Percentiles rank a stretch among this genome's conserved stretches.
Conservation (phyloP, 2,888 invertebrate species). For the Acrocyrtus sp. region DNA sequence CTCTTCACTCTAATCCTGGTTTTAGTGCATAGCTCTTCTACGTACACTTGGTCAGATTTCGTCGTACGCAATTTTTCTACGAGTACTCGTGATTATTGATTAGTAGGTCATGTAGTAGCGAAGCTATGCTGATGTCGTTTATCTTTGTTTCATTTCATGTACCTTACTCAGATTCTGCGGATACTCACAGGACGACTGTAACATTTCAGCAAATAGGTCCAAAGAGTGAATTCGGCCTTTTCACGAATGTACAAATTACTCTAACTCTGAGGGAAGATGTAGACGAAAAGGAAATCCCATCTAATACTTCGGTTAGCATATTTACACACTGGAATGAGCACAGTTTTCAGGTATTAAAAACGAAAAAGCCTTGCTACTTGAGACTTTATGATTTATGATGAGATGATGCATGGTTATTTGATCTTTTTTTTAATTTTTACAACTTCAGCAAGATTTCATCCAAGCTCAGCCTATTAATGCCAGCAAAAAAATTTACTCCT, state of each 20-base stretch:
- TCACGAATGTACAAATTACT: slow-evolving; percentile 26
- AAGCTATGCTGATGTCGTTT: too few relatives aligned
- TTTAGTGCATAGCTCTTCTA: too few relatives aligned
- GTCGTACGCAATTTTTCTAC: too few relatives aligned
- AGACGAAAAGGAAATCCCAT: background rate
- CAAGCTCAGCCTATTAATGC: background rate
- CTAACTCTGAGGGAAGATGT: slow-evolving; percentile 23
- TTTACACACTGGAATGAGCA: slow-evolving; percentile 10
- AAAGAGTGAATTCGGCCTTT: slow-evolving; percentile 28
- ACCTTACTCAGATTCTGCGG: background rate
- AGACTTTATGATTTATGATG: too few relatives aligned
- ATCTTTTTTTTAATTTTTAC: background rate
- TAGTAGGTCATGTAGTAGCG: too few relatives aligned
- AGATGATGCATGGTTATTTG: too few relatives aligned
- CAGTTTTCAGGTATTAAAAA: slow-evolving; percentile 7
- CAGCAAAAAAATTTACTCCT: slow-evolving; percentile 8
- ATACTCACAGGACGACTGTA: background rate
- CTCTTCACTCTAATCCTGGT: too few relatives aligned
- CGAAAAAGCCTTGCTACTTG: too few relatives aligned
- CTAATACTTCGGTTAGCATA: slow-evolving; percentile 13
- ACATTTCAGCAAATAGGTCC: slow-evolving; percentile 31
- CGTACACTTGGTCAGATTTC: too few relatives aligned
- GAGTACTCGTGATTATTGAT: too few relatives aligned
- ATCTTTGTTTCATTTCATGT: too few relatives aligned
- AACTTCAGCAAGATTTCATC: slow-evolving; percentile 23